Conservation (phyloP, 2,113 vertebrate genomes). For the Stictonetta naevosa region DNA sequence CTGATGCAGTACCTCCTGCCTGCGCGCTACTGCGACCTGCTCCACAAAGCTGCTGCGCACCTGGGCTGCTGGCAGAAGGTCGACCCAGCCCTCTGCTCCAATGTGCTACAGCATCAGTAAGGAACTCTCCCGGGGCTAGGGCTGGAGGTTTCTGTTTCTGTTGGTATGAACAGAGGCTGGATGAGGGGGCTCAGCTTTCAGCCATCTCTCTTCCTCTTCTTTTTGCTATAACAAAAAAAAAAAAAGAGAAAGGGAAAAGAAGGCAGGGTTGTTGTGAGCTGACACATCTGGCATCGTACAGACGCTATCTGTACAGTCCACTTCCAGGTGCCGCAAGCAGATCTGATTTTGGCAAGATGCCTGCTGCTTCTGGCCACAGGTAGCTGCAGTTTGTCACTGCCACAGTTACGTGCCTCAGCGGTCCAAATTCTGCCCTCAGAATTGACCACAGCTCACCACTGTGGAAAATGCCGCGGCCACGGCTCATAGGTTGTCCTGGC, state of each 20-base stretch:
- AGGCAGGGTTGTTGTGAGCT: background rate
- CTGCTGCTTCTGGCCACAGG: background rate
- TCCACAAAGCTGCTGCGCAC: conserved; percentile 96
- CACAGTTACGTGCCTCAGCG: accelerated
- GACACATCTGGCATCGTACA: accelerated
- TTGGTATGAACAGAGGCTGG: background rate
- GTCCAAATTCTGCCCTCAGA: background rate
- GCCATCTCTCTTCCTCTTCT: background rate
- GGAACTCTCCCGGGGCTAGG: background rate
- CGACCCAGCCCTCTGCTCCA: conserved; percentile 94
- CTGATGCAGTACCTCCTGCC: conserved; percentile 95
- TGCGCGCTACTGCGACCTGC: conserved; percentile 93
- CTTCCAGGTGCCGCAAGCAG: background rate
- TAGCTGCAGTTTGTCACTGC: background rate
- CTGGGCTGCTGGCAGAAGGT: conserved; percentile 99
- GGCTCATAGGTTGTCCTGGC: accelerated
- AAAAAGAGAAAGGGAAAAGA: background rate
- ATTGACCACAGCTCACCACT: background rate
- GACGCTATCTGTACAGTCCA: accelerated
- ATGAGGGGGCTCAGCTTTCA: background rate
- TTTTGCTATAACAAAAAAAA: background rate
- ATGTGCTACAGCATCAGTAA: conserved; percentile 96
- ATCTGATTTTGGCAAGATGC: background rate
- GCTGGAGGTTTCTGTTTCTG: background rate
- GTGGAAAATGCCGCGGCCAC: accelerated